A percentile compares a stretch with the other conserved stretches of the same genome.
phyloP scores from a whole-genome alignment of 2,888 invertebrate genomes.

The Zhuqinia jingwanae region DNA sequence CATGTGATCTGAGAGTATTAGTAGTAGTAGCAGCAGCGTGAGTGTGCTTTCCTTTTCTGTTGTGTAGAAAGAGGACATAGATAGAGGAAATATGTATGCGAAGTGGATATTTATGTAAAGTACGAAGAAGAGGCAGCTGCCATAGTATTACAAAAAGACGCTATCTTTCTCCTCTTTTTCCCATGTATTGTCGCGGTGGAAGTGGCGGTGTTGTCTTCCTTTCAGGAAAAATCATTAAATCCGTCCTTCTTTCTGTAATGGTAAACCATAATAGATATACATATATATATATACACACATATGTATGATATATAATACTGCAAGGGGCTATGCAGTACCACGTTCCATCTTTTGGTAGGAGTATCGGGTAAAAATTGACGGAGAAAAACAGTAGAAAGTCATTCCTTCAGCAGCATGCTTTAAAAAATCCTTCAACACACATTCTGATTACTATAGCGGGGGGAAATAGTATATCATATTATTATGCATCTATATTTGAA shows the following conservation, averaged over 20 bases:
- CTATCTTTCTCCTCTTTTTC: background rate
- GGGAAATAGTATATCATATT: too few species aligned
- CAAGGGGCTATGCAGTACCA: too few species aligned
- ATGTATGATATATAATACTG: too few species aligned
- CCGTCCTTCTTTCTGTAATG: background rate
- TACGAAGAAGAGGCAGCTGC: constrained; percentile 18
- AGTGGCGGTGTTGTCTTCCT: constrained; percentile 10
- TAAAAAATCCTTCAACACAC: too few species aligned
- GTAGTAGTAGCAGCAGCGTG: background rate
- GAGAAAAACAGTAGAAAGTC: too few species aligned
- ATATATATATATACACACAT: background rate
- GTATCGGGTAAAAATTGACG: too few species aligned
- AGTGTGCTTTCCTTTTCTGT: background rate
- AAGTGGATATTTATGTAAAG: constrained; percentile 26
- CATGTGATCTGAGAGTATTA: background rate
- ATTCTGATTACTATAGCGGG: too few species aligned
- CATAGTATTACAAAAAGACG: constrained; percentile 18
- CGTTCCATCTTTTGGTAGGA: background rate
- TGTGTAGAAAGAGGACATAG: too few species aligned
- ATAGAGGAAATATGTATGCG: background rate
- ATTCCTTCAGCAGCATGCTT: too few species aligned
- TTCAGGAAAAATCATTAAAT: constrained; percentile 27
- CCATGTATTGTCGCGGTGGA: background rate
- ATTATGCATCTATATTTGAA: too few species aligned
- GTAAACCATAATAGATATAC: too few species aligned